Evolutionary conservation across 2,888 invertebrate genomes (phyloP), one percentile per base, ranked within the genome.

Genomic region (Drosophila merina): DNA sequence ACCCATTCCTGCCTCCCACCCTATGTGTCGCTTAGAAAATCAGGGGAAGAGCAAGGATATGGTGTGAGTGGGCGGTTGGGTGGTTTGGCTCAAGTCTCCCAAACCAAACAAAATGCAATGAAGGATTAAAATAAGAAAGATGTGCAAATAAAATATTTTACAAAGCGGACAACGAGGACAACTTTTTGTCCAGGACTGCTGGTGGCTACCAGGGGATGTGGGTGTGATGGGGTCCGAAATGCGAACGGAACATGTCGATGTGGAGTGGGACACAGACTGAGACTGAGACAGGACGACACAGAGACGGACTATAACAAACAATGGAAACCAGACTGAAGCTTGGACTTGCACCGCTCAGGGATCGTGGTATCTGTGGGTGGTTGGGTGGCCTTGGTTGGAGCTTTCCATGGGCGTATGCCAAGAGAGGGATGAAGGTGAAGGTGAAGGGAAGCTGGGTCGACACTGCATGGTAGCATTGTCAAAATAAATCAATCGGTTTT

Each of bases 401-500:
- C 7, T 20, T 42, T 14, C 9, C 40, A 20, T 14, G 20, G 40
- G 14, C 14, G 40, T 8, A 42, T 20, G 20, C 40, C 40, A 42
- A 42, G 14, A 14, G 57, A 36, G n/a, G 9, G 26, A 31, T 25
- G 14, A 38, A 30, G 26, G 30, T 4, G 10, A 25, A 7, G 40
- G 10, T 50, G 49, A n/a, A 26, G 26, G 14, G 20, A 14, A 7
- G 49, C 42, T 40, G 42, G 33, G 50, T 40, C 63, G 59, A 55
- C 76, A 57, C 74, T 82, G 86, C 77, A 76, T 78, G 82, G 72
- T 82, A 77, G 87, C 80, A 89, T 86, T 89, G 90, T 89, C 89
- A 90, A 89, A 89, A 89, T 89, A 89, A 89, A 90, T 89, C 90
- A 89, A 89, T 90, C 89, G 90, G 90, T 82, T 90, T 90, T 90